Conservation (phyloP, 2,888 invertebrate genomes). For the Rotaria sp. region DNA sequence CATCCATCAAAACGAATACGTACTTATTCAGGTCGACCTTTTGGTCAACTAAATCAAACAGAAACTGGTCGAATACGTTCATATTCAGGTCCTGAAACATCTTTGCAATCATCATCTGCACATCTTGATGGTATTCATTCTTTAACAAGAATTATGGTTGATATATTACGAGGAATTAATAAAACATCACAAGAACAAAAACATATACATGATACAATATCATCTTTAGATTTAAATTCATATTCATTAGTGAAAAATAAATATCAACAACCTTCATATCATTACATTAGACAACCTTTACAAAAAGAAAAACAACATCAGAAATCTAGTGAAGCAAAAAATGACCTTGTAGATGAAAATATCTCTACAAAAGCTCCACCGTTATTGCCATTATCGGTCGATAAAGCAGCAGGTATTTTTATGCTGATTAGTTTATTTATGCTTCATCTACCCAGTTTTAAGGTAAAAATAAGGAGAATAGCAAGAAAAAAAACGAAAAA, state of each 20-base stretch:
- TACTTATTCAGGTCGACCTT: neutral
- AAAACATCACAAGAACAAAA: neutral
- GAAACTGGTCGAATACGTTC: neutral
- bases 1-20: neutral
- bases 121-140: slow-evolving; percentile 26
- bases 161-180: neutral
- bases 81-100: neutral
- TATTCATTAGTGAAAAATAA: neutral
- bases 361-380: neutral
- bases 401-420: neutral
- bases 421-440: neutral
- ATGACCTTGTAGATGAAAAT: neutral
- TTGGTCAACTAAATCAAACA: neutral
- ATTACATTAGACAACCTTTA: neutral
- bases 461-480: neutral
- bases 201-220: neutral
- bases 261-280: neutral
- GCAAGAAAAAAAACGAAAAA: neutral
- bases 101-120: neutral
- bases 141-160: neutral
- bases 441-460: neutral
- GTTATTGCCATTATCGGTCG: neutral
- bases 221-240: neutral
- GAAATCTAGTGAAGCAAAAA: neutral
- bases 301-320: neutral